Evolutionary conservation across 2,113 vertebrate genomes (phyloP), one percentile per base, ranked within the genome.

Genomic region (Cyanoderma ruficeps): DNA sequence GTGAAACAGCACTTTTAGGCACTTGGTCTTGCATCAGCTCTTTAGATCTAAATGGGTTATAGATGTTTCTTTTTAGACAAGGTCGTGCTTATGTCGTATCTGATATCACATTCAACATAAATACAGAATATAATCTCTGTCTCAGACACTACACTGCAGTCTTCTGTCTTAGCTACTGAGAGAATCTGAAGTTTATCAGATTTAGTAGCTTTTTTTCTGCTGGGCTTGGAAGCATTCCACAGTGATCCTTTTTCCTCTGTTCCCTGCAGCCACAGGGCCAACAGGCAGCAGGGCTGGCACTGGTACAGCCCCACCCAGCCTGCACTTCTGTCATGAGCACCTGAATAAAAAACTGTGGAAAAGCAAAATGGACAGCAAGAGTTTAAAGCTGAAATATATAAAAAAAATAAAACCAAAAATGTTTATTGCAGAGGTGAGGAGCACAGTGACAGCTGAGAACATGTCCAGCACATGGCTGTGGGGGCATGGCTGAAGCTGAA

Each of bases 291-390:
- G 19, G 49, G 35, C 22, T 41, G 9, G 18, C 19, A 22, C 33
- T 23, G 22, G 13, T 4, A 18, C 13, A 11, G 33, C 33, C 57
- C 14, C 31, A 17, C 28, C 31, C 42, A 55, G 72, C n/a, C 46
- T 59, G 24, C 47, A 9, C 28, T 65, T 71, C 41, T 41, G 22
- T 7, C 21, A 61, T 0, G 0, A 44, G 10, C 46, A 41, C 25
- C 31, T 15, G 13, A 74, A 70, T 28, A 30, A 12, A 53, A 64
- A 60, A 61, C 4, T 8, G 5, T 8, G 24, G 19, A 30, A 67
- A 53, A 69, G 14, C n/a, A 65, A 74, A 49, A 16, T 25, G 18
- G 14, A 53, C 18, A 69, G 3, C 13, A 25, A 11, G 35, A 46
- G 15, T 25, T 78, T 22, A 59, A 74, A 70, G n/a, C 5, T 53